Percentiles rank a stretch among this genome's conserved stretches.
Evolutionary conservation across 2,113 vertebrate species (phyloP).

Genomic region (Erpornis zantholeuca): DNA sequence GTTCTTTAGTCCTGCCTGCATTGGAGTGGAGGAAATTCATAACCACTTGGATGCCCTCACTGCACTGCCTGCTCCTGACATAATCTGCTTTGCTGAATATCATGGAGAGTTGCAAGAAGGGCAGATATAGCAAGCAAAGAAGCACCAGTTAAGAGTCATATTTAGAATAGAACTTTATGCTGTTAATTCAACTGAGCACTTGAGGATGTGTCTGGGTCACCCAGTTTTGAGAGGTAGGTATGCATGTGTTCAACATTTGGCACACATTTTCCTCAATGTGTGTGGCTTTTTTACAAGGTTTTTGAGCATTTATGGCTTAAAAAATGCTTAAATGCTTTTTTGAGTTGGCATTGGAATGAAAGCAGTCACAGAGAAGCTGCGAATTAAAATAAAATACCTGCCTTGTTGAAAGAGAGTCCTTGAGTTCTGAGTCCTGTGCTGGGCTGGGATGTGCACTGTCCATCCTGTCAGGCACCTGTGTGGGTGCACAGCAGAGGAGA

Average conservation of each 20-base stretch:
- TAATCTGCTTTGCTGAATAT: background rate
- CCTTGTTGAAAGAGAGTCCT: background rate
- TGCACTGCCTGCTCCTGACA: background rate
- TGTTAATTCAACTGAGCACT: background rate
- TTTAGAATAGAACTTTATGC: background rate
- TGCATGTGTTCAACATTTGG: background rate
- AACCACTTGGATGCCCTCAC: background rate
- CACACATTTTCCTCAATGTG: background rate
- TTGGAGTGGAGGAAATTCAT: background rate
- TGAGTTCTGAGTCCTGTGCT: background rate
- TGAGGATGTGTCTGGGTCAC: slow-evolving; percentile 26
- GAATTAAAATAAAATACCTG: background rate
- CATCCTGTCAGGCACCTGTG: background rate
- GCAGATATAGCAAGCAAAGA: background rate
- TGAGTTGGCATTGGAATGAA: background rate
- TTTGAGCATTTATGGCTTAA: background rate
- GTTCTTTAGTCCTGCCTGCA: background rate
- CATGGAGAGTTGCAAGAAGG: background rate
- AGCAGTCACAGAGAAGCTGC: background rate
- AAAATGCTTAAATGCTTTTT: background rate
- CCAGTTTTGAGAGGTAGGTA: background rate
- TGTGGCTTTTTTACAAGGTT: background rate
- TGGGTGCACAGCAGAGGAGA: background rate
- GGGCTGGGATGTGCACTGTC: background rate
- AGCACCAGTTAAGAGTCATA: background rate